These are phyloP conservation scores for Nyctibius grandis DNA, from an alignment of 2,797 vertebrate genomes.

Conservation along the genomic window DNA sequence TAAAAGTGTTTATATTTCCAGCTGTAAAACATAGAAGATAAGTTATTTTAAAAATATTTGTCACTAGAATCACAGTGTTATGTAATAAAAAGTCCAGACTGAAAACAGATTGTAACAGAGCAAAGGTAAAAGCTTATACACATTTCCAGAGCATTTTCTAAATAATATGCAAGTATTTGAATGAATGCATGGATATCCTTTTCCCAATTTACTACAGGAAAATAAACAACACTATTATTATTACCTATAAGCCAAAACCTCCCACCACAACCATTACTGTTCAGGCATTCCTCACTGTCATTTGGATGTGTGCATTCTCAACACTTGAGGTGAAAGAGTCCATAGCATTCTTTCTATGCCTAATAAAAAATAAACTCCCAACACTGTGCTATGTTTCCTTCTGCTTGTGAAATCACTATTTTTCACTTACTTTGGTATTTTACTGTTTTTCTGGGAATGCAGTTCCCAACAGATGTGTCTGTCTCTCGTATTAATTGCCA, in stretches of 20 bases:
- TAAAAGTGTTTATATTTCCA: slow-evolving; percentile 69
- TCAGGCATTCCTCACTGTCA: not conserved
- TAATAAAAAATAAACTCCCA: not conserved
- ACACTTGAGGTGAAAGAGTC: not conserved
- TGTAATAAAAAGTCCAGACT: not conserved
- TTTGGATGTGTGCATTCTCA: not conserved
- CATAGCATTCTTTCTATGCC: not conserved
- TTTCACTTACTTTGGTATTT: slow-evolving; percentile 70
- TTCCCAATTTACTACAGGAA: not conserved
- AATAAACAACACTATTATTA: not conserved
- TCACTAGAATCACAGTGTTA: not conserved
- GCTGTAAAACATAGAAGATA: not conserved
- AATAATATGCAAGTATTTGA: not conserved
- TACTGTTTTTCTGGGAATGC: slow-evolving; percentile 74
- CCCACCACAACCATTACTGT: not conserved
- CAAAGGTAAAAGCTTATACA: not conserved
- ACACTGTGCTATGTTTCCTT: not conserved
- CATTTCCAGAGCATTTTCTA: not conserved
- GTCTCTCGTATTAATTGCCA: not conserved
- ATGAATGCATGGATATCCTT: not conserved
- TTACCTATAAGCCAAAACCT: not conserved
- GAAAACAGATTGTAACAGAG: not conserved
- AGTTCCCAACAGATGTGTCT: not conserved
- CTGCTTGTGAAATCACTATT: not conserved
- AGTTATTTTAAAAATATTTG: not conserved